Conservation (phyloP, 2,797 vertebrate genomes). For the Natrix natrix region DNA sequence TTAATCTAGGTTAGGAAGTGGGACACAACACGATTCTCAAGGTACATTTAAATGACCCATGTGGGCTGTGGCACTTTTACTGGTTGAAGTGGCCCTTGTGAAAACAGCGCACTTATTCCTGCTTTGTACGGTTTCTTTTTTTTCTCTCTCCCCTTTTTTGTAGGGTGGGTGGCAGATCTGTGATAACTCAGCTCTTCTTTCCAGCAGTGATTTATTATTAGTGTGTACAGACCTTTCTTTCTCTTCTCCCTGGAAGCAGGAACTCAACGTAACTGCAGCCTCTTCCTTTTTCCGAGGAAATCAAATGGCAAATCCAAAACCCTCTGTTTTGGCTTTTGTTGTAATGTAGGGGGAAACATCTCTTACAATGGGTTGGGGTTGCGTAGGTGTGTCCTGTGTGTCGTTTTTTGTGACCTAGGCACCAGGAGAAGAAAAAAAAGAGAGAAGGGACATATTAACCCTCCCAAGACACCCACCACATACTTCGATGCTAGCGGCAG, state of each 20-base stretch:
- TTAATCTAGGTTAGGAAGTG: background rate
- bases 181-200: background rate
- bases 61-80: background rate
- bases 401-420: background rate
- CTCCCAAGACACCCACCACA: background rate
- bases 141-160: background rate
- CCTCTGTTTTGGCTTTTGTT: background rate
- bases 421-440: background rate
- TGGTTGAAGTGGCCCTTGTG: background rate
- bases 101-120: background rate
- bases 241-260: background rate
- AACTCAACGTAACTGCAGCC: background rate
- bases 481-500: background rate
- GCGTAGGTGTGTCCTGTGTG: background rate
- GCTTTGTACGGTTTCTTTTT: background rate
- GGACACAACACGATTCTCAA: background rate
- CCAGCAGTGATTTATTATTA: conserved; percentile 8
- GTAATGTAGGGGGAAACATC: background rate
- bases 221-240: background rate
- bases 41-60: background rate
- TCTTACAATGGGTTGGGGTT: background rate
- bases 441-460: background rate
- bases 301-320: background rate
- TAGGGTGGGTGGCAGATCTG: background rate
- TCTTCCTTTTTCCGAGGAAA: background rate